Percentiles rank a stretch among this genome's conserved stretches.
These are phyloP conservation scores for Collichthys lucidus DNA, from an alignment of 2,113 vertebrate genomes.

Conservation along the genomic window DNA sequence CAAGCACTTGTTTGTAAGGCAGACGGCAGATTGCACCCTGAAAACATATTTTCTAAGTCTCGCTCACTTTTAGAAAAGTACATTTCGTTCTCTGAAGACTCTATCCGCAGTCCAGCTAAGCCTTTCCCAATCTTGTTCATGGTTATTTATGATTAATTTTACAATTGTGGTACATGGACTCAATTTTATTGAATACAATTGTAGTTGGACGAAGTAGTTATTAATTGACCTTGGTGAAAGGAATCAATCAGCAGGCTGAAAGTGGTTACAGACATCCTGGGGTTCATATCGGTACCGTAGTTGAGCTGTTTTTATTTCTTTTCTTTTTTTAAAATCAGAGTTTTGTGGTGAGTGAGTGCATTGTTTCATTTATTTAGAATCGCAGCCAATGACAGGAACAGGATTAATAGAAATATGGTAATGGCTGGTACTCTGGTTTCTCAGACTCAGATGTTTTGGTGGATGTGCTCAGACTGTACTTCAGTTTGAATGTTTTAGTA, in stretches of 20 bases:
- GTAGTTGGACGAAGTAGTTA: not conserved
- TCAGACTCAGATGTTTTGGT: too few species aligned
- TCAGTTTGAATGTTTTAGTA: too few species aligned
- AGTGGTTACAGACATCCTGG: not conserved
- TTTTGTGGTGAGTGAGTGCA: too few species aligned
- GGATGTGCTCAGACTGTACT: too few species aligned
- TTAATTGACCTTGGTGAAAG: not conserved
- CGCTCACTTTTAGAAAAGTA: constrained; percentile 14
- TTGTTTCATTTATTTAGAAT: not conserved
- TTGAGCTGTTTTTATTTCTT: too few species aligned
- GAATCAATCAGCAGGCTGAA: not conserved
- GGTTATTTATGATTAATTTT: not conserved
- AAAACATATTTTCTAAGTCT: constrained; percentile 2
- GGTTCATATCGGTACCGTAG: not conserved
- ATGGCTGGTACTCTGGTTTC: too few species aligned
- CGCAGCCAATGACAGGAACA: not conserved
- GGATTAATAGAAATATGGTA: not conserved
- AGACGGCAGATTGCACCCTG: constrained; percentile 17
- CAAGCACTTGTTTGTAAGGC: not conserved
- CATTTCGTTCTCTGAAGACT: constrained; percentile 12
- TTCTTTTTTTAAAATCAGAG: too few species aligned
- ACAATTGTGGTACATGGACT: not conserved
- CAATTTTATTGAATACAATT: not conserved
- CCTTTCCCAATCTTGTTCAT: not conserved
- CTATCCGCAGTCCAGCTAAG: not conserved